Evolutionary conservation across 1,140 invertebrate species (phyloP), one percentile per base, ranked within the genome.

Genomic region (Anastrepha obliqua): DNA sequence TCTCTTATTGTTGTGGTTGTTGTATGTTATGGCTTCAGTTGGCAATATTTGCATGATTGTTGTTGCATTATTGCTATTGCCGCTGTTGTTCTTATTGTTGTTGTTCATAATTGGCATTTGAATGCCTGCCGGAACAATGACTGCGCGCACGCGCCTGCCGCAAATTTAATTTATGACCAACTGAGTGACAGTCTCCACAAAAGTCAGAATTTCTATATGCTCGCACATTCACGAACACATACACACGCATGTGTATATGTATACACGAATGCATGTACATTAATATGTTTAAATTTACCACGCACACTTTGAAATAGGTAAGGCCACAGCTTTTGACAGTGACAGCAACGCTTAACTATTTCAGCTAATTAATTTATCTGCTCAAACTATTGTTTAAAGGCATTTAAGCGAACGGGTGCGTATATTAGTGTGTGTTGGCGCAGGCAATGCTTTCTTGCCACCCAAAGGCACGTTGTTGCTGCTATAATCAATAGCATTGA

Each of bases 331-430:
- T 81, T 55, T 11, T 58, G 74, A 29, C 74, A 29, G 29, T 51
- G 47, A 29, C 74, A 81, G 47, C 44, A 58, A 81, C 47, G 74
- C 47, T 81, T 51, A 81, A 81, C 74, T 81, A 81, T 81, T 81
- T 81, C 74, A 81, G 47, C 74, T 81, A 81, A 81, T 81, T 55
- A 81, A 81, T 81, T 81, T 81, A 81, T 81, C 74, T 20, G 74
- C 74, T 55, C 47, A 51, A 81, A 55, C 74, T 81, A 81, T 81
- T 81, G 47, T 58, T 20, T 47, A 47, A 81, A 81, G 17, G 44
- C 74, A 81, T 81, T 44, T 20, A 55, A 81, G 47, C 15, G 15
- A 6, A 7, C 4, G 15, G 4, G 4, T 7, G 20, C 29, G n/a
- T 39, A 11, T 39, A 20, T n/a, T 67, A 11, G 2, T 65, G 29